Evolutionary conservation across 2,797 vertebrate species (phyloP), one percentile per base, ranked within the genome.

Genomic region (Centropyge bicolor): DNA sequence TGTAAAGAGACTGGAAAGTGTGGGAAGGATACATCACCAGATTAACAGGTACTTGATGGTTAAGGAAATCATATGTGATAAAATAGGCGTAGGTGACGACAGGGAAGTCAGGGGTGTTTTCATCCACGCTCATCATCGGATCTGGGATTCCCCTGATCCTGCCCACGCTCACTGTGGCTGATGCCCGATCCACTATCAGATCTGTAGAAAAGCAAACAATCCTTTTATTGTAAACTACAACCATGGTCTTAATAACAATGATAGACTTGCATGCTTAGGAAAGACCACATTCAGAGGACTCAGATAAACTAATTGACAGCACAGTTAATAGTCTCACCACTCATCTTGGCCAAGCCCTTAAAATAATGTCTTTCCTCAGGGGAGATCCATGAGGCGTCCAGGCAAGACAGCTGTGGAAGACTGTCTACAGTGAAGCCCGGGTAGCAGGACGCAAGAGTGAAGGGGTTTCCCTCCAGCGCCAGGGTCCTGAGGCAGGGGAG

Each of bases 381-480:
- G 0, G 88, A 81, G 84, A 98, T 83, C 6, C 82, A 80, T 46
- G 86, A 63, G 36, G 95, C 90, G 0, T 98, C 97, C 0, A 98
- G 91, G 73, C 90, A 54, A 0, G 70, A 90, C 36, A 98, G 95
- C 35, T 22, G 74, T 3, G 91, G 87, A 78, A 99, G 94, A 80
- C 93, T 93, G 91, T 97, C 97, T 36, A 98, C 56, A 0, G 94
- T 84, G 57, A 97, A 89, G 45, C 97, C 97, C 0, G 96, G 96
- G 92, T 98, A 98, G 38, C 91, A 77, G 0, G 94, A 92, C 4
- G 93, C 84, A 6, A 98, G 92, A 1, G 95, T 91, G 76, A 98
- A 84, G 0, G 97, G 98, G 88, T 97, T 98, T 3, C 97, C 97
- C 65, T 96, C 93, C 36, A 99, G 95, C 51, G 95, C 35, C 24